Percentiles rank a stretch among this genome's conserved stretches.
Evolutionary conservation across 2,797 vertebrate genomes (phyloP).

Genomic region (Mormyrus proboscirostris): DNA sequence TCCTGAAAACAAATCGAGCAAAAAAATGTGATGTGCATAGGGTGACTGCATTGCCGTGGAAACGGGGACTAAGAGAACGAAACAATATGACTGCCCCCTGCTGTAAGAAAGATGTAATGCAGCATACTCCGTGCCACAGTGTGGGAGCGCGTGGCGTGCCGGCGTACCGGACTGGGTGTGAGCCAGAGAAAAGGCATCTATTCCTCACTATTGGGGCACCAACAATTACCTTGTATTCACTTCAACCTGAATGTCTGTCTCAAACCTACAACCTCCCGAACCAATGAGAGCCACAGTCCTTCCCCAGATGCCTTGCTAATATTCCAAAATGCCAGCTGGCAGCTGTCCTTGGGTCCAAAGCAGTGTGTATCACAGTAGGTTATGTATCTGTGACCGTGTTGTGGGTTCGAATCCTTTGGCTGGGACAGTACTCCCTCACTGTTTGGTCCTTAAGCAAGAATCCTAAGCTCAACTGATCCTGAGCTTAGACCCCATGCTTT

Average conservation of each 20-base stretch:
- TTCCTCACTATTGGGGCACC: conserved; percentile 14
- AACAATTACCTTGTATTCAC: conserved; percentile 29
- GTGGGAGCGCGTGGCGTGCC: background rate
- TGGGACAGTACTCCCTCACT: background rate
- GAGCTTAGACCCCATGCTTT: background rate
- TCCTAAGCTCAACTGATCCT: background rate
- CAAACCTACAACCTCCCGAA: conserved; percentile 19
- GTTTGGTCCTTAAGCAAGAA: background rate
- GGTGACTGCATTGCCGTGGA: background rate
- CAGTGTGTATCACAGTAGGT: background rate
- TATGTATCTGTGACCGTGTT: background rate
- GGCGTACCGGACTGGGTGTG: conserved; percentile 38
- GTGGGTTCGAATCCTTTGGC: background rate
- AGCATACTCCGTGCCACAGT: conserved; percentile 16
- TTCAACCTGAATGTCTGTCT: conserved; percentile 23
- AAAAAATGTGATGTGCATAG: background rate
- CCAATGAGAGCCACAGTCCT: background rate
- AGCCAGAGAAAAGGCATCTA: conserved; percentile 4
- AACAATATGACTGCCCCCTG: background rate
- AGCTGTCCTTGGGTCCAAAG: conserved; percentile 16
- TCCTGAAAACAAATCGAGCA: conserved; percentile 46
- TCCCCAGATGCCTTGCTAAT: background rate
- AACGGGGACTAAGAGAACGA: background rate
- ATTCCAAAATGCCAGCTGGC: conserved; percentile 5
- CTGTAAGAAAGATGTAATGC: background rate